Evolutionary conservation across 2,797 vertebrate genomes (phyloP), one percentile per base, ranked within the genome.

Genomic region (Sandelia bainsii): DNA sequence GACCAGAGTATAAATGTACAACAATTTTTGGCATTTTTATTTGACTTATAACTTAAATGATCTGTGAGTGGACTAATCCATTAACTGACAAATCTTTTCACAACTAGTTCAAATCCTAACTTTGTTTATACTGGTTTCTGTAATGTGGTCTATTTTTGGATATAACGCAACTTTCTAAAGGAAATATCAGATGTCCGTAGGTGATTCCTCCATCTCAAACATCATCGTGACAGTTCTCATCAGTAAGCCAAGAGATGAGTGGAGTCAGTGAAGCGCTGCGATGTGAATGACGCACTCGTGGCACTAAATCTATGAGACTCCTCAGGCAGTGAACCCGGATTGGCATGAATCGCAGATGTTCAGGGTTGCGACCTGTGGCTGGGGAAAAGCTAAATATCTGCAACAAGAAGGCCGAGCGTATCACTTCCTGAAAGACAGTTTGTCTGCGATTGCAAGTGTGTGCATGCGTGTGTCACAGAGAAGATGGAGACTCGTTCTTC

Each of bases 201-300:
- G 61, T 61, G 53, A 79, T 60, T 80, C 75, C 65, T 69, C 49
- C 32, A 60, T 64, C 63, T 70, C 57, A 37, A 34, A 42, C 75
- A 60, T 66, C 58, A 49, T 69, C 63, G 16, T 67, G 84, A 81
- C 80, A 67, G 69, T 52, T 81, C 65, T 75, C 81, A 70, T 84
- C 79, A 80, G 62, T 62, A 63, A 66, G 75, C 75, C 56, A 34
- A 49, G 72, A 79, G 87, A 81, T n/a, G 71, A 81, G 75, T 17
- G 56, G 66, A 87, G 82, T 76, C 81, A 63, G 70, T 65, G 80
- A 68, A 84, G 79, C 76, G 9, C 67, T 23, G 76, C 44, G 45
- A 77, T 64, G 75, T 77, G 75, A 84, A 66, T 89, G 92, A 93
- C 83, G 85, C 90, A 91, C 83, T 89, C 73, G 84, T 87, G 84